Evolutionary conservation across 2,797 vertebrate genomes (phyloP), one percentile per base, ranked within the genome.

Genomic region (Lacerta agilis): DNA sequence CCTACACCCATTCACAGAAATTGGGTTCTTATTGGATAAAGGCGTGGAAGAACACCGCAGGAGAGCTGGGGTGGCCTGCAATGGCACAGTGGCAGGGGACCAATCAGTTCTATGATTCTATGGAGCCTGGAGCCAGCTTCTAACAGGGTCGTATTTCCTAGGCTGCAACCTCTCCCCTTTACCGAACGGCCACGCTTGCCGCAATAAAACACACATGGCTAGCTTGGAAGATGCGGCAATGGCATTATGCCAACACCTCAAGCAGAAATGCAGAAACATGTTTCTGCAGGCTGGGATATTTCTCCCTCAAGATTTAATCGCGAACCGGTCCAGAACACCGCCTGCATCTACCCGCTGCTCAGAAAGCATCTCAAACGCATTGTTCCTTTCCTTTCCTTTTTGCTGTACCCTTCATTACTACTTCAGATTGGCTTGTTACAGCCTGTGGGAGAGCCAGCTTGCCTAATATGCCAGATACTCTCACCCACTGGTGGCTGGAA

Each of bases 381-480:
- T 72, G 29, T 8, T 11, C 13, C 11, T 49, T 75, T 64, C 55
- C 38, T 10, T 75, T 75, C 41, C 55, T 33, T 10, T 75, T 67
- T 93, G 87, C 89, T 88, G 72, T 72, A 61, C 72, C 82, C 90
- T 84, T 92, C 90, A 38, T 94, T 94, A 83, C 82, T 86, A 78
- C 71, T 58, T 36, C 38, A 76, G 83, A 72, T 0, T 91, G 90
- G 90, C 90, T 93, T 1, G 0, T 83, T 92, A 91, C 90, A 83
- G 90, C 79, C 15, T 0, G 5, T 83, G 29, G 79, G 79, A 86
- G 79, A 0, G 0, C 23, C 0, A 8, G 91, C 92, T 89, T 91
- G 90, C 92, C 90, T 79, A 77, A 90, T 91, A 92, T 91, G 91
- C 78, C 90, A 93, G 82, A 90, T 89, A 89, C 85, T 88, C 92